Evolutionary conservation across 2,113 vertebrate species (phyloP).

Genomic region (Electrona antarctica): DNA sequence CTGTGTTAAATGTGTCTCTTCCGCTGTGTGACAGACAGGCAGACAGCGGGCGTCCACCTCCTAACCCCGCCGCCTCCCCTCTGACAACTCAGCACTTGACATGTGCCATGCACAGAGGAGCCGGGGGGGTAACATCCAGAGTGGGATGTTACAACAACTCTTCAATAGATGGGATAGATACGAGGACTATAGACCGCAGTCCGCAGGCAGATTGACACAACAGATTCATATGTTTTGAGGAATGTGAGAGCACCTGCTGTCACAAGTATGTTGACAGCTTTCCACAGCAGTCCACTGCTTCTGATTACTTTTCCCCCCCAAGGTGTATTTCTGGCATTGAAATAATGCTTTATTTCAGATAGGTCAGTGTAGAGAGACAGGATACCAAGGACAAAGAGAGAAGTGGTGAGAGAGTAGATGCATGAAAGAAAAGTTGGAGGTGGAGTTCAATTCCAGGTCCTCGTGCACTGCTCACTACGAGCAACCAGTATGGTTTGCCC

Average conservation of each 20-base stretch:
- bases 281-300: neutral
- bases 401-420: too few relatives aligned
- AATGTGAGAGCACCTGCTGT: neutral
- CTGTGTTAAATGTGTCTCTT: conserved; percentile 22
- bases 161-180: neutral
- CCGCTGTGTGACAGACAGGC: conserved; percentile 35
- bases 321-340: too few relatives aligned
- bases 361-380: too few relatives aligned
- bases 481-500: too few relatives aligned
- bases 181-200: neutral
- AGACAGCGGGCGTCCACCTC: conserved; percentile 29
- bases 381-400: too few relatives aligned
- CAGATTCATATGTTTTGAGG: neutral
- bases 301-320: too few relatives aligned
- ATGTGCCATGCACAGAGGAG: neutral
- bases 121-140: neutral
- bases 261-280: too few relatives aligned
- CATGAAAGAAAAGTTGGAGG: too few relatives aligned
- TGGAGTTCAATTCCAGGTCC: too few relatives aligned
- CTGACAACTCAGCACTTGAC: neutral
- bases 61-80: neutral
- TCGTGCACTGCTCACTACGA: too few relatives aligned
- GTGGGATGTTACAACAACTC: neutral
- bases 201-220: neutral
- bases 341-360: too few relatives aligned